phyloP scores from a whole-genome alignment of 37 sponge, comb jelly and placozoan species.

The Bolinopsis microptera region DNA sequence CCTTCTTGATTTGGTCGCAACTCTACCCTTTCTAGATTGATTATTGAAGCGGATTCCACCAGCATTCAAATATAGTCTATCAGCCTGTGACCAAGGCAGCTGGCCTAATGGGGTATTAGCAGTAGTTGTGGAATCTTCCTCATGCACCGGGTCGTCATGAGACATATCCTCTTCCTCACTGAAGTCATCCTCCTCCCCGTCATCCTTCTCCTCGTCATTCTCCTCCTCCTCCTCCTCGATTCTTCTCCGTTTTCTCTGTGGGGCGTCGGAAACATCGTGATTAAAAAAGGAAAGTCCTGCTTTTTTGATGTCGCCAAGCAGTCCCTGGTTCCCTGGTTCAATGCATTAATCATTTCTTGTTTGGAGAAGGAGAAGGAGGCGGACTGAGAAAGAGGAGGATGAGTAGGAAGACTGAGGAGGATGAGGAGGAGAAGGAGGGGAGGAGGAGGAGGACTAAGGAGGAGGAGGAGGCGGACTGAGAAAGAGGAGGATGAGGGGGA shows the following conservation, averaged over 20 bases:
- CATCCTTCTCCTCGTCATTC: background rate
- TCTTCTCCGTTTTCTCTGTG: background rate
- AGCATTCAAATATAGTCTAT: conserved; percentile 4
- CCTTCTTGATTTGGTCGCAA: background rate
- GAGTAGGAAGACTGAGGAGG: too few relatives aligned
- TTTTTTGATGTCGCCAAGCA: conserved; percentile 17
- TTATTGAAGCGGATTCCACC: conserved; percentile 4
- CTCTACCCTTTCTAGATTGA: conserved; percentile 16
- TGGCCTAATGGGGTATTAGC: background rate
- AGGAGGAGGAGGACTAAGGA: too few relatives aligned
- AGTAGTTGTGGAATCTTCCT: background rate
- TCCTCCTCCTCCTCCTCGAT: background rate
- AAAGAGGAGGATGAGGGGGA: too few relatives aligned
- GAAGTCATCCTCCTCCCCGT: conserved; percentile 39
- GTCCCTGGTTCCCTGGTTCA: conserved; percentile 7
- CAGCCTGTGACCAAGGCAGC: background rate
- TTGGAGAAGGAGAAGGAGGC: too few relatives aligned
- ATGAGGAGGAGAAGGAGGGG: too few relatives aligned
- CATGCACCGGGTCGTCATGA: background rate
- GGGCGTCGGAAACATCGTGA: background rate
- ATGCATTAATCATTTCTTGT: background rate
- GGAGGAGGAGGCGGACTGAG: too few relatives aligned
- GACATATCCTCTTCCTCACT: conserved; percentile 25
- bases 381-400: too few relatives aligned
- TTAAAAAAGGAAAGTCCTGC: conserved; percentile 21